A percentile compares a stretch with the other conserved stretches of the same genome.
Conservation (phyloP, 2,797 vertebrate species). For the Babyrousa celebensis region DNA sequence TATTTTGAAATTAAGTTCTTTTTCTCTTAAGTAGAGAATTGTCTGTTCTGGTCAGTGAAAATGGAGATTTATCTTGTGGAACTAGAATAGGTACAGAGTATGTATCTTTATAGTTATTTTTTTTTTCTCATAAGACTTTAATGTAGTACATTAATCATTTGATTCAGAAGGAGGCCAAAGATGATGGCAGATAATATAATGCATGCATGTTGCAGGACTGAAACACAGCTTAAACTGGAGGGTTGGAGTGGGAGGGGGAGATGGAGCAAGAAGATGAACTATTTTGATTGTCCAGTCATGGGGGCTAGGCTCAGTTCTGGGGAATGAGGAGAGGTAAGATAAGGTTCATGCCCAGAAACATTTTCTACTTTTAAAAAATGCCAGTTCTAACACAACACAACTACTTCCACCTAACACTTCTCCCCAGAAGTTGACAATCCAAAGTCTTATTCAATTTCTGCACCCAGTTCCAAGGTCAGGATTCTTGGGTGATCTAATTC, state of each 20-base stretch:
- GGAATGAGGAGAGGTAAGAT: not conserved
- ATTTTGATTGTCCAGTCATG: not conserved
- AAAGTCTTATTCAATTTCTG: not conserved
- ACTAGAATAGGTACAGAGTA: not conserved
- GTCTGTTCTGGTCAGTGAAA: not conserved
- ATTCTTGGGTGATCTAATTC: not conserved
- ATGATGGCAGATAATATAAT: not conserved
- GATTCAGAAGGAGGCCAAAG: not conserved
- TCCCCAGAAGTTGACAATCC: not conserved
- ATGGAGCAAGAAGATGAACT: accelerated
- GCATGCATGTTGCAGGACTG: not conserved
- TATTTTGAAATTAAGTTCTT: not conserved
- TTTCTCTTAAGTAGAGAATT: not conserved
- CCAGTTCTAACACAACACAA: not conserved
- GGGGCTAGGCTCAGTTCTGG: not conserved
- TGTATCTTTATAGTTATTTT: not conserved
- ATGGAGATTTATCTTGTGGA: not conserved
- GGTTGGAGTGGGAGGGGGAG: accelerated
- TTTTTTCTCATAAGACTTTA: not conserved
- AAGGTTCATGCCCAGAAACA: not conserved
- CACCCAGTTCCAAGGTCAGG: not conserved
- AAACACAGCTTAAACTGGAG: not conserved
- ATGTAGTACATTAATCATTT: not conserved
- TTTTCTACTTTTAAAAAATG: not conserved
- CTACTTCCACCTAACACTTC: not conserved